phyloP scores from a whole-genome alignment of 2,888 invertebrate species.

The Pyrrhia umbra region DNA sequence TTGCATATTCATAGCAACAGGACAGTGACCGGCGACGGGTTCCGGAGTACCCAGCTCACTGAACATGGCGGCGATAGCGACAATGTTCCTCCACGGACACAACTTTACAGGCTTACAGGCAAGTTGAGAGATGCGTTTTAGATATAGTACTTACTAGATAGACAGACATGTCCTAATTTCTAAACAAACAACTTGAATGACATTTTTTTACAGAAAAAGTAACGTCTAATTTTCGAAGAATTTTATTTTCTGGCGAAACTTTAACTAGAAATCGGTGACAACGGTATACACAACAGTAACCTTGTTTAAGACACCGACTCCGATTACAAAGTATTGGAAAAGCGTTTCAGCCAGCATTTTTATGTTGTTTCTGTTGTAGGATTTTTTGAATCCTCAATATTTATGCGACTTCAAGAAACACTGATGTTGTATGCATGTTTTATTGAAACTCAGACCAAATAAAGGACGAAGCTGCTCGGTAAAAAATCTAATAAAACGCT shows the following conservation, averaged over 20 bases:
- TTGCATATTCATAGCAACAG: constrained; percentile 32
- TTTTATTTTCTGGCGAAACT: too few relatives aligned
- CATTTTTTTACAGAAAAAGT: too few relatives aligned
- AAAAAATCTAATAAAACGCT: constrained; percentile 42
- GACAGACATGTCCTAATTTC: not conserved
- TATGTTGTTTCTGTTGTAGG: too few relatives aligned
- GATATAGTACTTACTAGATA: not conserved
- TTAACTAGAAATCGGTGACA: too few relatives aligned
- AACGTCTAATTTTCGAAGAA: too few relatives aligned
- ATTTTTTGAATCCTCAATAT: too few relatives aligned
- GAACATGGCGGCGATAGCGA: constrained; percentile 52
- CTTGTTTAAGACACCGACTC: too few relatives aligned
- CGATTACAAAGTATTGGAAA: too few relatives aligned
- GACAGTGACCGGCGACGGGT: constrained; percentile 55
- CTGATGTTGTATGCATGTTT: not conserved
- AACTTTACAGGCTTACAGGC: constrained; percentile 3
- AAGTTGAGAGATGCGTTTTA: constrained; percentile 31
- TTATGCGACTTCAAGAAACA: too few relatives aligned
- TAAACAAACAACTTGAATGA: too few relatives aligned
- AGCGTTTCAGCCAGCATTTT: too few relatives aligned
- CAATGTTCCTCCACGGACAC: constrained; percentile 27
- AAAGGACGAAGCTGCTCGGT: not conserved
- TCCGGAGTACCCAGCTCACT: constrained; percentile 52
- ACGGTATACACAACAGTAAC: too few relatives aligned
- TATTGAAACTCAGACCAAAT: not conserved